These are phyloP conservation scores for Pseudochaenichthys georgianus DNA, from an alignment of 2,797 vertebrate genomes.

Conservation along the genomic window DNA sequence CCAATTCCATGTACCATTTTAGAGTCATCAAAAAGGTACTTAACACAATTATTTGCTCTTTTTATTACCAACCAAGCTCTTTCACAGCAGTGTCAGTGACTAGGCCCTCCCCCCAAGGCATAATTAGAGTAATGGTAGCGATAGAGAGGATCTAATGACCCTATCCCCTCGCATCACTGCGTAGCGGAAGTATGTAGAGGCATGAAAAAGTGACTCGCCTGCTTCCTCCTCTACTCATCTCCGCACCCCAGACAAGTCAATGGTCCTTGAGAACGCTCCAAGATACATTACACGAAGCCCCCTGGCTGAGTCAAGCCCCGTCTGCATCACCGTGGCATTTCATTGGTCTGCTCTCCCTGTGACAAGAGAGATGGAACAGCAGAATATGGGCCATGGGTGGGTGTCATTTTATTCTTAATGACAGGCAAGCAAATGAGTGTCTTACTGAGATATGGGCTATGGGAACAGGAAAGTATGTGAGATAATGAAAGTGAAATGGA, in stretches of 20 bases:
- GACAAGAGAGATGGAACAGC: conserved; percentile 26
- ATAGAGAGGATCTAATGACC: conserved; percentile 51
- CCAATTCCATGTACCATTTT: not conserved
- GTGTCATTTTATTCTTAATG: conserved; percentile 44
- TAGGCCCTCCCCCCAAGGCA: conserved; percentile 7
- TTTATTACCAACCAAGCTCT: not conserved
- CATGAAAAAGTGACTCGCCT: conserved; percentile 29
- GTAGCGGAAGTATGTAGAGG: conserved; percentile 35
- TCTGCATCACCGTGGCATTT: conserved; percentile 36
- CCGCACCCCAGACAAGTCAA: conserved; percentile 49
- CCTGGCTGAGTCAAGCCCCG: conserved; percentile 31
- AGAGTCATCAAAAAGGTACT: not conserved
- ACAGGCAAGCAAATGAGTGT: conserved; percentile 30
- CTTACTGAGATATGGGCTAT: conserved; percentile 35
- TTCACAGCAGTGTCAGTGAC: not conserved
- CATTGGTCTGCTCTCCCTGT: not conserved
- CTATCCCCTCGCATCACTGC: conserved; percentile 44
- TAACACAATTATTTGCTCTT: not conserved
- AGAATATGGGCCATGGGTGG: conserved; percentile 26
- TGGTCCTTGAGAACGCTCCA: conserved; percentile 36
- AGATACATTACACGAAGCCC: conserved; percentile 41
- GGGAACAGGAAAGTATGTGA: conserved; percentile 38
- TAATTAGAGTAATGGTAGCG: conserved; percentile 63
- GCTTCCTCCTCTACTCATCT: conserved; percentile 27
- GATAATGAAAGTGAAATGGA: conserved; percentile 37